Evolutionary conservation across 1,140 invertebrate genomes (phyloP).

Genomic region (Camponotus floridanus): DNA sequence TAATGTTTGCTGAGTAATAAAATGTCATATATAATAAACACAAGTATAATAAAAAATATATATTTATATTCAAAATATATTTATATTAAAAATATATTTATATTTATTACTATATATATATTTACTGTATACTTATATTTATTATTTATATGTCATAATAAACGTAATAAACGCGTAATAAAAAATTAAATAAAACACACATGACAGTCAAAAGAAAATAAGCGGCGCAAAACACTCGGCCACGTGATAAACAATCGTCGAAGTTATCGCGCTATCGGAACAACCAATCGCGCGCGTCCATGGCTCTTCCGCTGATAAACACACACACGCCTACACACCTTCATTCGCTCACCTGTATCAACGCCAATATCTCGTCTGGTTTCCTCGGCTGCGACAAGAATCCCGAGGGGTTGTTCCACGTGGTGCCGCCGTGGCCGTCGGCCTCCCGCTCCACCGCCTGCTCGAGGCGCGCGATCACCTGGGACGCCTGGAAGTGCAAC

Average conservation of each 20-base stretch:
- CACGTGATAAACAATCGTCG: constrained; percentile 61
- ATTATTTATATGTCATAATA: background rate
- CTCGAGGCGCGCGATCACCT: constrained; percentile 89
- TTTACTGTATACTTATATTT: too few relatives aligned
- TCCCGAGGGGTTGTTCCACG: constrained; percentile 84
- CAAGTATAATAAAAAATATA: too few relatives aligned
- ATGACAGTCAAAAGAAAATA: background rate
- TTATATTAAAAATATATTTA: too few relatives aligned
- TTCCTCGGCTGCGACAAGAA: constrained; percentile 82
- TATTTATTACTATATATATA: too few relatives aligned
- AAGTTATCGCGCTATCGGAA: background rate
- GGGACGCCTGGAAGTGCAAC: constrained; percentile 89
- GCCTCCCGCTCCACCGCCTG: constrained; percentile 87
- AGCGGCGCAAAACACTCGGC: background rate
- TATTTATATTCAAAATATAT: too few relatives aligned
- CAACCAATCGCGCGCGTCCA: constrained; percentile 47
- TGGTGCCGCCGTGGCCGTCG: constrained; percentile 82
- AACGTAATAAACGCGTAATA: too few relatives aligned
- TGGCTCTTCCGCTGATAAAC: constrained; percentile 59
- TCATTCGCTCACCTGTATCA: constrained; percentile 82
- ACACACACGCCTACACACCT: too few relatives aligned
- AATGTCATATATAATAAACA: too few relatives aligned
- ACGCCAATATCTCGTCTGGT: constrained; percentile 82
- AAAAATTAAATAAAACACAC: background rate
- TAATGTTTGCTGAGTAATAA: too few relatives aligned